Percentiles rank a stretch among this genome's conserved stretches.
phyloP scores from a whole-genome alignment of 2,797 vertebrate species.

The Notolabrus celidotus region DNA sequence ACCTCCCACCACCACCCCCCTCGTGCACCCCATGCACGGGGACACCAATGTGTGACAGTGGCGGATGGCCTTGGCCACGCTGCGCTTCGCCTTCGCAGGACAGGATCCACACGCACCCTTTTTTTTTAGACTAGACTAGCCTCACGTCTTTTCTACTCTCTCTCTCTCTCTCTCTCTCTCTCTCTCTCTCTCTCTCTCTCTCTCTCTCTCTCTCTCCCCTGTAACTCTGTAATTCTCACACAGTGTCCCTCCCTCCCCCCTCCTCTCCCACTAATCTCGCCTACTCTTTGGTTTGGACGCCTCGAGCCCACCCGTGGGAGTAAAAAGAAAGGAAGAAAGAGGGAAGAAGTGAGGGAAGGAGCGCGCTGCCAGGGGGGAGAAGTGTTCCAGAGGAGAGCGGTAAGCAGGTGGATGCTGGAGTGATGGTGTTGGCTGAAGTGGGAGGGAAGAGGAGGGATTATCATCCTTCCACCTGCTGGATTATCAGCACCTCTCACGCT shows the following conservation, averaged over 20 bases:
- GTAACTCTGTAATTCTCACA: slow-evolving; percentile 11
- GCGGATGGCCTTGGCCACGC: slow-evolving; percentile 84
- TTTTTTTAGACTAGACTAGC: slow-evolving; percentile 57
- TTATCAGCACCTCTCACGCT: slow-evolving; percentile 70
- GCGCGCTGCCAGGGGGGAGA: slow-evolving; percentile 60
- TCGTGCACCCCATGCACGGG: slow-evolving; percentile 76
- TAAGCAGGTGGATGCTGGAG: slow-evolving; percentile 76
- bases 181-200: slow-evolving; percentile 11
- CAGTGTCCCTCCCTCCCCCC: slow-evolving; percentile 20
- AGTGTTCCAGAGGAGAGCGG: slow-evolving; percentile 71
- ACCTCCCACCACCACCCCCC: slow-evolving; percentile 50
- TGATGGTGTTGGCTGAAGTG: slow-evolving; percentile 59
- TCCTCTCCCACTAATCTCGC: slow-evolving; percentile 46
- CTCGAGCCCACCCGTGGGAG: slow-evolving; percentile 68
- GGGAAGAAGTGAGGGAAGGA: slow-evolving; percentile 40
- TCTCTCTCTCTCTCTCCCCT: slow-evolving; percentile 20
- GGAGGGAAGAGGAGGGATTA: slow-evolving; percentile 78
- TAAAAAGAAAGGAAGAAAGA: slow-evolving; percentile 47
- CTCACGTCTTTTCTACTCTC: slow-evolving; percentile 35
- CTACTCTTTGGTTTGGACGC: slow-evolving; percentile 51
- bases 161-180: slow-evolving; percentile 30
- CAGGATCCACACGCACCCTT: slow-evolving; percentile 70
- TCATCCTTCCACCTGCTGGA: slow-evolving; percentile 76
- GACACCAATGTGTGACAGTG: slow-evolving; percentile 76
- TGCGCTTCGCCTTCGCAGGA: slow-evolving; percentile 79